Evolutionary conservation across 1,140 invertebrate genomes (phyloP).

Genomic region (Mercenaria mercenaria): DNA sequence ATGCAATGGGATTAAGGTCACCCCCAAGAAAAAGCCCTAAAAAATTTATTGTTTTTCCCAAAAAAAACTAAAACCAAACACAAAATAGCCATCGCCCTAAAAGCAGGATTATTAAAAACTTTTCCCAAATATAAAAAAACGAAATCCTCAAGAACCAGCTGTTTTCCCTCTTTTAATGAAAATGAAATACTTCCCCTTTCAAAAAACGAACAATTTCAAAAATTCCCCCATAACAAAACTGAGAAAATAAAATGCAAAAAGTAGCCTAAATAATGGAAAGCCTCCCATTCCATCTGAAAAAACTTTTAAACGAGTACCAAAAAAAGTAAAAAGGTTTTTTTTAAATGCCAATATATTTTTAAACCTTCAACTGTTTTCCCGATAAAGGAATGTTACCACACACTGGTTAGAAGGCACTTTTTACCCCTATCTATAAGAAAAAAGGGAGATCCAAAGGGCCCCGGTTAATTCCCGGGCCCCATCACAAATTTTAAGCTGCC

Average conservation of each 20-base stretch:
- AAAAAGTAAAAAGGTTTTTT: conserved; percentile 23
- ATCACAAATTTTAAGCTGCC: conserved; percentile 63
- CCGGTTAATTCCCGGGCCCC: conserved; percentile 52
- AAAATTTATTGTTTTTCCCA: conserved; percentile 17
- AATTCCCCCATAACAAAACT: not conserved
- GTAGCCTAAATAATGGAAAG: conserved; percentile 20
- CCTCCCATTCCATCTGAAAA: not conserved
- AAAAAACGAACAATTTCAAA: not conserved
- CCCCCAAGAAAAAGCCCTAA: not conserved
- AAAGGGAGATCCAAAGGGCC: conserved; percentile 37
- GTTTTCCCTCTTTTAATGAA: not conserved
- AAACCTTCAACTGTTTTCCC: conserved; percentile 33
- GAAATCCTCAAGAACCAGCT: no score
- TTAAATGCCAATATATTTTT: conserved; percentile 21
- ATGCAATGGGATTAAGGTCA: not conserved
- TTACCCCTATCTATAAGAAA: conserved; percentile 67
- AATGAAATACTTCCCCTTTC: not conserved
- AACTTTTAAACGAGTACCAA: conserved; percentile 34
- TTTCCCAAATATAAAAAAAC: conserved; percentile 15
- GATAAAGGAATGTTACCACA: conserved; percentile 17
- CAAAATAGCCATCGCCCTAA: not conserved
- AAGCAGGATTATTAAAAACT: conserved; percentile 8
- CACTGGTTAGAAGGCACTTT: conserved; percentile 32
- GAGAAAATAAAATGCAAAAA: conserved; percentile 22
- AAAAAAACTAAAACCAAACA: conserved; percentile 29